phyloP scores from a whole-genome alignment of 1,140 invertebrate genomes.

The Pachypeltis micranthus region DNA sequence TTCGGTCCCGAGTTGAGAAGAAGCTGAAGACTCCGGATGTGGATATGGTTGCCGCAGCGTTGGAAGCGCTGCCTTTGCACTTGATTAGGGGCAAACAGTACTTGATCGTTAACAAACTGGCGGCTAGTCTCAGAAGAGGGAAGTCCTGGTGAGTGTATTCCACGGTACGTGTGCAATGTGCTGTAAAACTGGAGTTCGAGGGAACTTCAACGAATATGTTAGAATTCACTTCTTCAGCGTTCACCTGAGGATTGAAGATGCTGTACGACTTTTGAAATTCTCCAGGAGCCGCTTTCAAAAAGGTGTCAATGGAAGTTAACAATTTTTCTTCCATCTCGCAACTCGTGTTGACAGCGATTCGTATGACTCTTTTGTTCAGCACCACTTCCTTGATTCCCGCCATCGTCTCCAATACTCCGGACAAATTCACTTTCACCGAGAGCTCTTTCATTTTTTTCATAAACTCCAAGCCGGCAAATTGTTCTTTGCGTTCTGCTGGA shows the following conservation, averaged over 20 bases:
- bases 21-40: conserved; percentile 62
- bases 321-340: neutral
- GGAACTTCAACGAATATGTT: conserved; percentile 76
- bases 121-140: conserved; percentile 58
- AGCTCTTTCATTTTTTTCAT: conserved; percentile 66
- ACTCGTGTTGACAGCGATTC: conserved; percentile 47
- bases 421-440: conserved; percentile 50
- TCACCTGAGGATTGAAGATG: conserved; percentile 16
- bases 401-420: conserved; percentile 50
- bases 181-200: conserved; percentile 74
- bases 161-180: conserved; percentile 63
- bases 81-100: conserved; percentile 75
- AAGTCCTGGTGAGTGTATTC: conserved; percentile 68
- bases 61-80: conserved; percentile 88
- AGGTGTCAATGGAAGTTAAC: neutral
- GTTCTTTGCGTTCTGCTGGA: conserved; percentile 50
- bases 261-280: neutral
- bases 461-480: conserved; percentile 61
- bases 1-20: conserved; percentile 77
- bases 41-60: conserved; percentile 59
- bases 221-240: conserved; percentile 28
- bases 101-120: conserved; percentile 61
- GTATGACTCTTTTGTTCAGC: conserved; percentile 52
- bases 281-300: neutral
- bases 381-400: conserved; percentile 48